These are phyloP conservation scores for Psittacula derbiana DNA, from an alignment of 2,797 vertebrate species.

Conservation along the genomic window DNA sequence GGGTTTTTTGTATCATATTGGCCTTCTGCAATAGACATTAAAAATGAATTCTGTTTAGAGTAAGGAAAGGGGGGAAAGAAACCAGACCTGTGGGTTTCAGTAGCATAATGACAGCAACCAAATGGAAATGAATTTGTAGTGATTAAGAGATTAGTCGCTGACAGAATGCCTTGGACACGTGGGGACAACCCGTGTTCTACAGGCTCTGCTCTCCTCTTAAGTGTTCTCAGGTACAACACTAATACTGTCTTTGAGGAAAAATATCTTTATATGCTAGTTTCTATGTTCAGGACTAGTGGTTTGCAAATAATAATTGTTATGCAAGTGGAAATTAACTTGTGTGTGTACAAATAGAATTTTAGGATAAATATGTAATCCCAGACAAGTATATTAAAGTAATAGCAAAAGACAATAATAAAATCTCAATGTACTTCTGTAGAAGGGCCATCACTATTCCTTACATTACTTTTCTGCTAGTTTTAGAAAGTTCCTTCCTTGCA, in stretches of 20 bases:
- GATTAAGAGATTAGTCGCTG: neutral
- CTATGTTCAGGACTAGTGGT: neutral
- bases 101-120: neutral
- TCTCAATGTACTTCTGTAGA: neutral
- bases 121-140: neutral
- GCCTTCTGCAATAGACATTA: slow-evolving; percentile 61
- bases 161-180: neutral
- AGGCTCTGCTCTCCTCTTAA: neutral
- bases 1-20: slow-evolving; percentile 60
- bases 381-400: neutral
- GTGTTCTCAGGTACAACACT: neutral
- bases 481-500: neutral
- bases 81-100: neutral
- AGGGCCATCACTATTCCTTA: neutral
- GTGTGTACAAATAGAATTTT: neutral
- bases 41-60: slow-evolving; percentile 42
- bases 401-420: neutral
- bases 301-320: neutral
- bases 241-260: neutral
- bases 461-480: neutral
- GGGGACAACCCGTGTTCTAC: neutral
- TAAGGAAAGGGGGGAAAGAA: neutral
- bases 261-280: neutral
- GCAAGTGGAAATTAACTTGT: neutral
- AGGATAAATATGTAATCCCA: neutral